Conservation (phyloP, 1,140 invertebrate genomes). For the Rhagoletis pomonella region DNA sequence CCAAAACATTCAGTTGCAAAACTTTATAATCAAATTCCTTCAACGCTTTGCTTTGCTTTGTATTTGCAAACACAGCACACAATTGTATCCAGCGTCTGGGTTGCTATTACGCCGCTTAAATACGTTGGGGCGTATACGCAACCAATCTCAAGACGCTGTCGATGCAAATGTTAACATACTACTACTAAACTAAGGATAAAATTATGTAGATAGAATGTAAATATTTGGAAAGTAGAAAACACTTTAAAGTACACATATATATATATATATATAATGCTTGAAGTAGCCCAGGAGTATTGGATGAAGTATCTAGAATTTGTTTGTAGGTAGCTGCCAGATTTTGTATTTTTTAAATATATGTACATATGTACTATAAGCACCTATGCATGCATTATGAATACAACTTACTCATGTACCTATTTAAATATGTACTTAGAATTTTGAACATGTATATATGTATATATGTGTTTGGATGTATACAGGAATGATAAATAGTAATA, state of each 20-base stretch:
- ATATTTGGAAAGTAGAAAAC: slow-evolving; percentile 24
- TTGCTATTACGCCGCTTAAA: slow-evolving; percentile 9
- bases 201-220: slow-evolving; percentile 36
- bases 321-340: not conserved
- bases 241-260: not conserved
- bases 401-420: no score
- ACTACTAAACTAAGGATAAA: not conserved
- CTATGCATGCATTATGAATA: not conserved
- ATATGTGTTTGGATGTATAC: not conserved
- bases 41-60: slow-evolving; percentile 34
- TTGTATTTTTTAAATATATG: not conserved
- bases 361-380: not conserved
- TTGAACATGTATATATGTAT: not conserved
- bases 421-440: not conserved
- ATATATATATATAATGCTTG: not conserved
- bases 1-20: not conserved
- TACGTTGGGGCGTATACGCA: slow-evolving; percentile 1
- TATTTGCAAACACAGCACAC: not conserved
- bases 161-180: not conserved
- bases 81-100: not conserved
- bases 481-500: not conserved
- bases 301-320: not conserved
- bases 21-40: slow-evolving; percentile 4
- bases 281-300: not conserved
- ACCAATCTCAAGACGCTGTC: not conserved